Base-by-base conservation (phyloP, 1,140 invertebrate species). In the Polypedilum vanderplanki region DNA sequence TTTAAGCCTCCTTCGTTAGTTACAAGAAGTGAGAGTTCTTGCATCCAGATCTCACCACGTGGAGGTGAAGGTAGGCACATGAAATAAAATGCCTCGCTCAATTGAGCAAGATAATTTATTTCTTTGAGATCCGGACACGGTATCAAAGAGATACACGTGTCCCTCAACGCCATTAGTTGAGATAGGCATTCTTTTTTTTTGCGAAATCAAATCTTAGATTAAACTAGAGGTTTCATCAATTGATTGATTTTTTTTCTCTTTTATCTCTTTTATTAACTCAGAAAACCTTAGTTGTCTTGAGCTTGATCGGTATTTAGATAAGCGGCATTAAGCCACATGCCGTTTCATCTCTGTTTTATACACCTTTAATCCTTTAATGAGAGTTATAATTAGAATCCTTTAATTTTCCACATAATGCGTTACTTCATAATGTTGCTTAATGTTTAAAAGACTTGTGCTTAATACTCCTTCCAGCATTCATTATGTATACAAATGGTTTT, bases 51-150 rank as follows among this genome's bases (percentile, higher is more conserved):
- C 46, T 57, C 46, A 57, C 46, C 46, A 57, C 46, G 46, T 57
- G 46, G 46, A 57, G 46, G 46, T 57, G 46, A 57, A 57, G 46
- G 46, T 57, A 12, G 46, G 46, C 46, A 57, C 46, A 57, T 57
- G 46, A 57, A 15, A 57, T 57, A n/a, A 57, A n/a, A 4, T 46
- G 41, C 2, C 15, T 2, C 41, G 8, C 41, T 1, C 15, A 57
- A 15, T 33, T 33, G n/a, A 57, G 46, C n/a, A 12, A 46, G 9
- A 15, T n/a, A 12, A 15, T n/a, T 57, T n/a, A 57, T 57, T n/a
- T 57, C 46, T 57, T 57, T 57, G 46, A 57, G 46, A 57, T 57
- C 46, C 46, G 46, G 46, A 57, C 46, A 57, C 46, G 46, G n/a
- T n/a, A 57, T n/a, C 10, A n/a, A 10, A 4, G n/a, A 1, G n/a